Percentiles rank a stretch among this genome's conserved stretches.
phyloP scores from a whole-genome alignment of 2,113 vertebrate species.

The Vulpes ferrilata region DNA sequence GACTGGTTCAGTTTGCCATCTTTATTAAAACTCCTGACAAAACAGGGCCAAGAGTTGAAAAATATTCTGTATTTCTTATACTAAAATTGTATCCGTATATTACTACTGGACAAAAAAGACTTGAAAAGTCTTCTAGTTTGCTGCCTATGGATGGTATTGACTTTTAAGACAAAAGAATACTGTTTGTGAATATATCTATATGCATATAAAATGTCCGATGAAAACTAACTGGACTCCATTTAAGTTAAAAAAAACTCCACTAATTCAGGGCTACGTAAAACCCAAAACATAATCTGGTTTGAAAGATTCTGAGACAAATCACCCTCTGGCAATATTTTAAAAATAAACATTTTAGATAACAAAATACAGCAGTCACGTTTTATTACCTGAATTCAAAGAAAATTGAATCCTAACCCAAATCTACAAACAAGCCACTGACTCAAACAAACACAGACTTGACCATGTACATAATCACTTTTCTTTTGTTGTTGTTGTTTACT shows the following conservation, averaged over 20 bases:
- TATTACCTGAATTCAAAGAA: slow-evolving; percentile 56
- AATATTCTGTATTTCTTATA: slow-evolving; percentile 62
- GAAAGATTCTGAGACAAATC: slow-evolving; percentile 83
- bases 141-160: slow-evolving; percentile 75
- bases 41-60: slow-evolving; percentile 63
- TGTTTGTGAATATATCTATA: slow-evolving; percentile 43
- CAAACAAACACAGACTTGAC: slow-evolving; percentile 52
- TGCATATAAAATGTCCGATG: not conserved
- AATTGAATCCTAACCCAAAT: slow-evolving; percentile 56
- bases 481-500: slow-evolving; percentile 79
- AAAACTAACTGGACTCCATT: slow-evolving; percentile 27
- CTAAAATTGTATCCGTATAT: slow-evolving; percentile 72
- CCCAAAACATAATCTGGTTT: slow-evolving; percentile 78
- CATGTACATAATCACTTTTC: slow-evolving; percentile 69
- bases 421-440: slow-evolving; percentile 72
- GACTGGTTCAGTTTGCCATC: slow-evolving; percentile 48
- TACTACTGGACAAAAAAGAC: slow-evolving; percentile 50
- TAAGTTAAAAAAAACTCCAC: slow-evolving; percentile 70
- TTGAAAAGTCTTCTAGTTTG: slow-evolving; percentile 70
- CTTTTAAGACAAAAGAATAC: slow-evolving; percentile 73
- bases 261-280: slow-evolving; percentile 69
- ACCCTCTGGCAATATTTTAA: slow-evolving; percentile 75
- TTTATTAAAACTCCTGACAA: slow-evolving; percentile 67
- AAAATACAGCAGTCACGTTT: slow-evolving; percentile 48
- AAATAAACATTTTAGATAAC: slow-evolving; percentile 45